These are phyloP conservation scores for Lathamus discolor DNA, from an alignment of 2,113 vertebrate genomes.

Conservation along the genomic window DNA sequence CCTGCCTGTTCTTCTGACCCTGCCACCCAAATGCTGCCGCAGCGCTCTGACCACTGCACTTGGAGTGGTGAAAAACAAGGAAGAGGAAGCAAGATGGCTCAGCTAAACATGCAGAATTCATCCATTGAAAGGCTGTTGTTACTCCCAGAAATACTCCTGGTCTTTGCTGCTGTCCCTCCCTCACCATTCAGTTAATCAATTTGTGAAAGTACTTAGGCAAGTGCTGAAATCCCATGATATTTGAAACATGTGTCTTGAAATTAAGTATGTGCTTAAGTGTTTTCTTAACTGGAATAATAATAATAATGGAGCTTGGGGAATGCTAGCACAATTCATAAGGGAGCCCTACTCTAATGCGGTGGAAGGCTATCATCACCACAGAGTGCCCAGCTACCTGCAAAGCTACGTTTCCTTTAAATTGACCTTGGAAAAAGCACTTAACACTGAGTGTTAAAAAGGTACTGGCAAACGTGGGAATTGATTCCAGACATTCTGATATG, in stretches of 20 bases:
- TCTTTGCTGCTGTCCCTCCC: background rate
- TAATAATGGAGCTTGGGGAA: background rate
- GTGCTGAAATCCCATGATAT: background rate
- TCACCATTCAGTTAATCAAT: background rate
- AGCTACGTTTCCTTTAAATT: background rate
- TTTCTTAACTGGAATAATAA: background rate
- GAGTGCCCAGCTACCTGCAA: background rate
- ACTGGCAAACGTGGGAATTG: background rate
- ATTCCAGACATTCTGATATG: background rate
- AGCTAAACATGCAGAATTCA: background rate
- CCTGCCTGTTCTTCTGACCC: background rate
- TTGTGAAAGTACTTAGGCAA: background rate
- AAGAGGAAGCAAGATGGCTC: accelerated
- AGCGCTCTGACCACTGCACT: accelerated
- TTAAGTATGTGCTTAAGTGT: background rate
- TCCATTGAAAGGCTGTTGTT: background rate
- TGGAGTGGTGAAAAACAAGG: background rate
- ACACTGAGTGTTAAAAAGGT: background rate
- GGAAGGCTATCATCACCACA: background rate
- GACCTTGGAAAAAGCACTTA: background rate
- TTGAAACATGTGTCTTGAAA: background rate
- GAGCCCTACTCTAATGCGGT: accelerated
- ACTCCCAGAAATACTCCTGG: background rate
- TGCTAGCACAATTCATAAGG: background rate
- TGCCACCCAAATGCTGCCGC: background rate